Evolutionary conservation across 1,140 invertebrate species (phyloP).

Genomic region (Drosophila murphyi): DNA sequence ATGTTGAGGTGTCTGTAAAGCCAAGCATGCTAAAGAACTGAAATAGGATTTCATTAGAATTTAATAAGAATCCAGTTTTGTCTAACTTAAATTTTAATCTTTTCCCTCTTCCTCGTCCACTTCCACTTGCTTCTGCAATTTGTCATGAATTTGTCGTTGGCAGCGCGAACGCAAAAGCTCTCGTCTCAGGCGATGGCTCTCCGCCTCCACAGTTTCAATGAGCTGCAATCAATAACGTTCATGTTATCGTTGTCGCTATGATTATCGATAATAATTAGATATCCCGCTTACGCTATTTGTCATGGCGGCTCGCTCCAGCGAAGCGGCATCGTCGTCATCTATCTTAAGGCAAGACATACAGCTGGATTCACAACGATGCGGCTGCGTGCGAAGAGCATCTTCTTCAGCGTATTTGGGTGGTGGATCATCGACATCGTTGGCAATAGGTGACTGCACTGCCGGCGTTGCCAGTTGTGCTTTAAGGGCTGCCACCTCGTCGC

Average conservation of each 20-base stretch:
- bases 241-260: not conserved
- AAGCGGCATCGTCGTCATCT: constrained; percentile 59
- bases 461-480: constrained; percentile 30
- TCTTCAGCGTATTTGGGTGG: constrained; percentile 56
- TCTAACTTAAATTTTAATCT: not conserved
- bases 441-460: not conserved
- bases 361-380: constrained; percentile 31
- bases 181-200: constrained; percentile 65
- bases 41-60: too few relatives aligned
- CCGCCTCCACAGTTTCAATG: constrained; percentile 61
- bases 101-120: constrained; percentile 1
- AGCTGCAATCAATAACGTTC: constrained; percentile 40
- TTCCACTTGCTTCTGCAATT: constrained; percentile 48
- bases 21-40: too few relatives aligned
- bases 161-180: constrained; percentile 70
- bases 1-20: too few relatives aligned
- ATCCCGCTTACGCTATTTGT: constrained; percentile 66
- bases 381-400: not conserved
- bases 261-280: constrained; percentile 2
- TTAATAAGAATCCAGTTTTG: too few relatives aligned
- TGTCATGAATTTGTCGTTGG: constrained; percentile 51
- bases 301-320: constrained; percentile 66
- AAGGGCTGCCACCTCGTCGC: constrained; percentile 57
- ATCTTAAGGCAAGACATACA: constrained; percentile 38
- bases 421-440: constrained; percentile 46